Evolutionary conservation across 2,797 vertebrate species (phyloP).

Genomic region (Adelosebastes latens): DNA sequence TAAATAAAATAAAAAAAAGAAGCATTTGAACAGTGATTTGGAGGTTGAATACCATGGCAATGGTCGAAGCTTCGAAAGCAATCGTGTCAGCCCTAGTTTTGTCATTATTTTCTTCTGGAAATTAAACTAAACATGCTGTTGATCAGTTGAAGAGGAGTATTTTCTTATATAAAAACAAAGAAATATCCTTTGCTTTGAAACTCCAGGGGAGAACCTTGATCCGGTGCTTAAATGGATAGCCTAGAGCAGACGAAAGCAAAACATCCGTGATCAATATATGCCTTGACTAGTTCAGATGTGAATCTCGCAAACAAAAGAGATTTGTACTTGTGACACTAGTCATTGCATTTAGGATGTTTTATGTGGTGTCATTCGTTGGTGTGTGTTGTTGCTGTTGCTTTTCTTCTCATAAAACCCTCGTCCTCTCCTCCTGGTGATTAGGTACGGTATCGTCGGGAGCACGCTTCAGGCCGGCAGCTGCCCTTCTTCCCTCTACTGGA

Average conservation of each 20-base stretch:
- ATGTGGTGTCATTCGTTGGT: not conserved
- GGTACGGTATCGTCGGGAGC: constrained; percentile 96
- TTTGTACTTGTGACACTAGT: constrained; percentile 34
- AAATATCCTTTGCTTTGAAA: not conserved
- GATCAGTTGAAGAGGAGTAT: constrained; percentile 6
- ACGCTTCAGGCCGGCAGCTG: constrained; percentile 88
- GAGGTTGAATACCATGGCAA: too few relatives aligned
- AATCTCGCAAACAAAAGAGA: constrained; percentile 11
- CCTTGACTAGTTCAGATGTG: constrained; percentile 29
- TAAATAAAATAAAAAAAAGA: too few relatives aligned
- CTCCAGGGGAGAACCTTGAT: constrained; percentile 64
- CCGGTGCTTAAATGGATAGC: not conserved
- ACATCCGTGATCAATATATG: constrained; percentile 21
- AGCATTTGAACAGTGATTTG: too few relatives aligned
- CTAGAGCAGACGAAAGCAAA: constrained; percentile 13
- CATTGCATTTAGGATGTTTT: constrained; percentile 32
- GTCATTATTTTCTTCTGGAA: not conserved
- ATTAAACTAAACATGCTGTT: not conserved
- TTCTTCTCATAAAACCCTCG: not conserved
- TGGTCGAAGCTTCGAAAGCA: too few relatives aligned
- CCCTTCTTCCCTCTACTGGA: constrained; percentile 93
- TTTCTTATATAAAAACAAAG: not conserved
- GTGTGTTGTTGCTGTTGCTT: not conserved
- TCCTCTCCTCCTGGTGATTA: constrained; percentile 69
- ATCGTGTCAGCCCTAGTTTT: not conserved